Percentiles rank a stretch among this genome's conserved stretches.
Evolutionary conservation across 2,888 invertebrate species (phyloP).

Genomic region (Agrochola lota): DNA sequence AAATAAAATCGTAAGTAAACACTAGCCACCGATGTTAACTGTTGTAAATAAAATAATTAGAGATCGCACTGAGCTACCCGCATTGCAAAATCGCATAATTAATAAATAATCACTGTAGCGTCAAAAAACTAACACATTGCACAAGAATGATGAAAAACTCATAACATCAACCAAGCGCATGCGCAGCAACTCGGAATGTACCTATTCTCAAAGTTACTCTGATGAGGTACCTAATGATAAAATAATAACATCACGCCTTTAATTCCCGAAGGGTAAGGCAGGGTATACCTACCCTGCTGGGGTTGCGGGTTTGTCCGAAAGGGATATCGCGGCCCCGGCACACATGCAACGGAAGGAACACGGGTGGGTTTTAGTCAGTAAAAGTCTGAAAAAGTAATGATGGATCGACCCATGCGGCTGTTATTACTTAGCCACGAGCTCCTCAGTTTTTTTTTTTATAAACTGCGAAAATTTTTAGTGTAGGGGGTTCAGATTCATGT

Average conservation of each 20-base stretch:
- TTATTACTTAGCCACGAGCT: too few species aligned
- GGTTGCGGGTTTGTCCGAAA: too few species aligned
- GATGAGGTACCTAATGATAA: background rate
- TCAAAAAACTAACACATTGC: conserved; percentile 16
- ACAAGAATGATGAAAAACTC: conserved; percentile 19
- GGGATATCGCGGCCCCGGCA: too few species aligned
- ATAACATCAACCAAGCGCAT: conserved; percentile 10
- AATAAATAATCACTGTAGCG: conserved; percentile 26
- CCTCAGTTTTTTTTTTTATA: too few species aligned
- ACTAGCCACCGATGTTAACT: background rate
- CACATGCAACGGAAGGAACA: too few species aligned
- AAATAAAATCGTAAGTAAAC: background rate
- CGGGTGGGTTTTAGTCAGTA: too few species aligned
- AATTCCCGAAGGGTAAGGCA: background rate
- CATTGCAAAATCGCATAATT: conserved; percentile 30
- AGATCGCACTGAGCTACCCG: conserved; percentile 1
- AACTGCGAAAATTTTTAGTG: too few species aligned
- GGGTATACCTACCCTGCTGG: background rate
- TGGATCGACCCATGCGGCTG: too few species aligned
- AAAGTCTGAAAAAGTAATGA: too few species aligned
- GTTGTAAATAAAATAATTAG: background rate
- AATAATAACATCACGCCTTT: background rate
- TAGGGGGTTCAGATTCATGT: too few species aligned
- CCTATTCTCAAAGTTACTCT: conserved; percentile 12
- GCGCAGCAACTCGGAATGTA: background rate